Conservation (phyloP, 1,140 invertebrate genomes). For the Macrosteles quadrilineatus region DNA sequence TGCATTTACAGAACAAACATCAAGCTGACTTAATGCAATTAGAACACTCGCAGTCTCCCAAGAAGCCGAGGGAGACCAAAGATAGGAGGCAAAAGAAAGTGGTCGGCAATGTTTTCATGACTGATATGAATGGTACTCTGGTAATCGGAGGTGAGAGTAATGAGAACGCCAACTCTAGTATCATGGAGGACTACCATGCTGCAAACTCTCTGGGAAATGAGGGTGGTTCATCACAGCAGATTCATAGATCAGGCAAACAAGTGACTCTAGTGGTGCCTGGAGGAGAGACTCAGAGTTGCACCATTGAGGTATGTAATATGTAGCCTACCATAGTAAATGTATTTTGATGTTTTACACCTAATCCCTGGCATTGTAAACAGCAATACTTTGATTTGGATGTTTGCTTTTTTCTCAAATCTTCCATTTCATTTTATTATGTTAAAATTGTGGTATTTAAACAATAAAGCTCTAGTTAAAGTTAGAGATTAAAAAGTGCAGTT, state of each 20-base stretch:
- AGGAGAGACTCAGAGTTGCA: neutral
- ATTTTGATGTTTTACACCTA: no score
- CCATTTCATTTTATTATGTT: no score
- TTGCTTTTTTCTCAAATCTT: no score
- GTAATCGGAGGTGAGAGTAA: slow-evolving; percentile 50
- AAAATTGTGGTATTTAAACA: no score
- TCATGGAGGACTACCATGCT: no score
- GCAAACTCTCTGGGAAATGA: no score
- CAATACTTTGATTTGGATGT: no score
- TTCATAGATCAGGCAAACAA: slow-evolving; percentile 31
- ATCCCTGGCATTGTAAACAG: no score
- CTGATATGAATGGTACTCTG: slow-evolving; percentile 53
- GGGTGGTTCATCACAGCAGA: slow-evolving; percentile 54
- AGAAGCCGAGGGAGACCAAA: slow-evolving; percentile 49
- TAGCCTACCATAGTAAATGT: neutral
- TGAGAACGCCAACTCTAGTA: slow-evolving; percentile 36
- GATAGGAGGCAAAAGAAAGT: slow-evolving; percentile 51
- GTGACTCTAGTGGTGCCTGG: neutral
- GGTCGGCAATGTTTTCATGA: slow-evolving; percentile 50
- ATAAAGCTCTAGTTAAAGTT: no score
- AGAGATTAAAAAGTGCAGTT: no score
- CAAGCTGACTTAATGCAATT: slow-evolving; percentile 52
- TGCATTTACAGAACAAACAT: slow-evolving; percentile 65
- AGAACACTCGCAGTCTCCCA: slow-evolving; percentile 44
- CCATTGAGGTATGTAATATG: neutral